These are phyloP conservation scores for Diabrotica undecimpunctata DNA, from an alignment of 1,140 invertebrate genomes.

Conservation along the genomic window DNA sequence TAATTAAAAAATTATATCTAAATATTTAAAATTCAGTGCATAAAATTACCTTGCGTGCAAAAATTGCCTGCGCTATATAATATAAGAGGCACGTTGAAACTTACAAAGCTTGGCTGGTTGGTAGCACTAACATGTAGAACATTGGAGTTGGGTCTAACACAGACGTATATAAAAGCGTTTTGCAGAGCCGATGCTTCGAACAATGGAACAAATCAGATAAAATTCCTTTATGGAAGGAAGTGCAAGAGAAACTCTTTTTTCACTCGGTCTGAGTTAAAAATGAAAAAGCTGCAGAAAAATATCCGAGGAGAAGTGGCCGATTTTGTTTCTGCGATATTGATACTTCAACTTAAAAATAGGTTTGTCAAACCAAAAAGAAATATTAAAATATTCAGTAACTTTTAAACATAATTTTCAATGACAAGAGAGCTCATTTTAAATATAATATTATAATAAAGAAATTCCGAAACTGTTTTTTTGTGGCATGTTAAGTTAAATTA, in stretches of 20 bases:
- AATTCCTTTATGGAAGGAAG: background rate
- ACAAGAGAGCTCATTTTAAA: too few species aligned
- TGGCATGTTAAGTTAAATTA: too few species aligned
- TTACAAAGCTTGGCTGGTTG: background rate
- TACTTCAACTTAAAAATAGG: background rate
- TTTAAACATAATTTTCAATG: too few species aligned
- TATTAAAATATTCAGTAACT: too few species aligned
- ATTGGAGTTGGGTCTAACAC: background rate
- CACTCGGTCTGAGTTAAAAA: background rate
- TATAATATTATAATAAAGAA: too few species aligned
- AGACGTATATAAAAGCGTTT: background rate
- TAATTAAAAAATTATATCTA: too few species aligned
- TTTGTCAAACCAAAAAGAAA: too few species aligned
- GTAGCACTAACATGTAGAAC: background rate
- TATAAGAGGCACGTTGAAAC: background rate
- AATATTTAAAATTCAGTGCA: too few species aligned
- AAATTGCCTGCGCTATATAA: background rate
- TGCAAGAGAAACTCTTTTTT: conserved; percentile 2
- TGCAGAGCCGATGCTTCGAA: background rate
- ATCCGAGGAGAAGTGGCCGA: background rate
- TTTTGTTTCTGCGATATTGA: background rate
- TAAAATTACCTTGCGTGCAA: too few species aligned
- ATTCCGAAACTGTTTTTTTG: too few species aligned
- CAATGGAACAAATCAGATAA: conserved; percentile 2
- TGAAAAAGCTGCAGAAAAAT: background rate